Evolutionary conservation across 1,140 invertebrate species (phyloP), one percentile per base, ranked within the genome.

Genomic region (Caenorhabditis remanei): DNA sequence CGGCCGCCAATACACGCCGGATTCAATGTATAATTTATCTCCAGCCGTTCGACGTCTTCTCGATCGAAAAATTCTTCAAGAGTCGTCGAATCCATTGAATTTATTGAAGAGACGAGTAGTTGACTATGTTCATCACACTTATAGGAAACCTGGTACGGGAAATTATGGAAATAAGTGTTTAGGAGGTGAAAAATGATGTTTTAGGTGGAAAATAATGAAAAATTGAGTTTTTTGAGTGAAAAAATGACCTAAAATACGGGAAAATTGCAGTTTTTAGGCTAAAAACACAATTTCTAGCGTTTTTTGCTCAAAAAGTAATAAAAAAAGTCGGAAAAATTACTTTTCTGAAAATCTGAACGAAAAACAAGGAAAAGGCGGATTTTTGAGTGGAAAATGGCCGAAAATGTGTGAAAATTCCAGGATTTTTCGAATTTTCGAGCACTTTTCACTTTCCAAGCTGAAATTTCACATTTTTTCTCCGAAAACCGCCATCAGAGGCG

Each of bases 71-170:
- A 50, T 88, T 6, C 84, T 88, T 19, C 43, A 61, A 11, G 87
- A 89, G 53, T 7, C 85, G 21, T 43, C 53, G 13, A 92, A 92
- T 88, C 92, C 91, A n/a, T 50, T 92, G 61, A 88, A 87, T 83
- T 63, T 92, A 55, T 75, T 92, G 24, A 92, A 92, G 58, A 67
- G 88, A 67, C 56, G 90, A 53, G 92, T 91, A 13, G 88, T 91
- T 16, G 79, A 91, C 55, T 88, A 91, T 67, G 61, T 90, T n/a
- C 86, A 90, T 67, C 71, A 67, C 58, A 63, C 71, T 14, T 90
- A 88, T 87, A 48, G 91, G 32, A 92, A 90, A 21, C 88, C 88
- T 5, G 87, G 87, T 84, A 83, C 13, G n/a, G n/a, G 11, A 40
- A 40, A 65, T 40, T 19, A n/a, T 19, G 21, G 8, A n/a, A n/a